Base-by-base conservation (phyloP, 2,113 vertebrate genomes). In the Mionectes macconnelli region DNA sequence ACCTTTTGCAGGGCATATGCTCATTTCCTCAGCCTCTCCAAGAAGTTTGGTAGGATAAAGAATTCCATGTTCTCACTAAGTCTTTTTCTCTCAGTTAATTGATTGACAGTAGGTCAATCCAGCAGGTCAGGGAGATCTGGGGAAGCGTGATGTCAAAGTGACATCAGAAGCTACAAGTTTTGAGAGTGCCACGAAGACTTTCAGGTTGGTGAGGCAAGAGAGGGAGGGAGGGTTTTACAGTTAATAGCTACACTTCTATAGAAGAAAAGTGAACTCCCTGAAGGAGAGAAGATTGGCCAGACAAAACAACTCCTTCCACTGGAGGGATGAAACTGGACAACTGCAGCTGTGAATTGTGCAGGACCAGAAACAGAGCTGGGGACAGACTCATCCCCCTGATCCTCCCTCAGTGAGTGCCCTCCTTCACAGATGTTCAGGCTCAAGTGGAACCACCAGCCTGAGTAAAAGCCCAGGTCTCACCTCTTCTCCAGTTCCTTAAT, bases 351-450 rank as follows among this genome's bases (percentile, higher is more conserved):
- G 33, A 76, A 10, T 25, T 22, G 15, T 16, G 35, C 27, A 63
- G 39, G n/a, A 7, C 24, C 42, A 88, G 47, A 75, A 64, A 10
- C 39, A 76, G 62, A 76, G 35, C 31, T 53, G n/a, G 21, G 30
- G 55, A 67, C 40, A 64, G 50, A 62, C 12, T 50, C 31, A 6
- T 1, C 6, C 27, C 30, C 12, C 37, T 3, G 1, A 33, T 28
- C 40, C 2, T 2, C 19, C 45, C 6, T 15, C 27, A 13, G 0
- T 5, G 1, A 14, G 0, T 5, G 1, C 25, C 31, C 45, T 5
- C n/a, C 37, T 40, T 31, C 45, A 33, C 15, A 63, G 44, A 53
- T 35, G 11, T 47, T 62, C 37, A 45, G 39, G 35, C 37, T 83
- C 2, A 3, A 67, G 13, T 62, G 20, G 24, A 80, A 55, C 28